Base-by-base conservation (phyloP, 2,888 invertebrate genomes). In the Leucophora obtusa region DNA sequence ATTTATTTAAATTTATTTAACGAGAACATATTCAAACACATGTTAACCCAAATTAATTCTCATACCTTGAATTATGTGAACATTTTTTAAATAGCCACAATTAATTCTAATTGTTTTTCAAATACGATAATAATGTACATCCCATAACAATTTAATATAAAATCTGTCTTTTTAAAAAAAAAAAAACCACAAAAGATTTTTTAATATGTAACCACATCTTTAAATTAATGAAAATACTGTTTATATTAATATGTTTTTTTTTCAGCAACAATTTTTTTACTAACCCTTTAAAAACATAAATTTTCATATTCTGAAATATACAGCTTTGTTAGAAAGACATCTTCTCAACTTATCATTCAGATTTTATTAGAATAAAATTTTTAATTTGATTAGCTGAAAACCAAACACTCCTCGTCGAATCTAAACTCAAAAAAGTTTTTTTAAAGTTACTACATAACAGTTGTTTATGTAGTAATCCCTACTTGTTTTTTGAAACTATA, bases 21-120 rank as follows among this genome's bases (percentile, higher is more conserved):
- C 38, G 38, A 38, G 4, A 6, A n/a, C 14, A n/a, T 14, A 14
- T 47, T 47, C 43, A n/a, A n/a, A n/a, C n/a, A 47, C 43, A 62
- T 68, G 38, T 75, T 66, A 75, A 79, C 79, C 79, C 79, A 70
- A 75, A 66, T 75, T 75, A 71, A 43, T 79, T 79, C 79, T 54
- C 79, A 79, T 75, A 75, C 79, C 79, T 79, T 79, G 79, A 75
- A 62, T 66, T 54, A 60, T 70, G 60, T 38, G 79, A 71, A 75
- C 33, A 68, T 21, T 60, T 74, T 33, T 33, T 38, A 68, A 68
- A 68, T 68, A 47, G 60, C 60, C 68, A 68, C 60, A 75, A 68
- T 68, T 68, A 75, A 62, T 54, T 75, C 53, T 47, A 68, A 21
- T 60, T 53, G 28, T 66, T 47, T 68, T 43, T 68, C 65, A 54